Evolutionary conservation across 2,797 vertebrate genomes (phyloP).

Genomic region (Enteromius argenteus): DNA sequence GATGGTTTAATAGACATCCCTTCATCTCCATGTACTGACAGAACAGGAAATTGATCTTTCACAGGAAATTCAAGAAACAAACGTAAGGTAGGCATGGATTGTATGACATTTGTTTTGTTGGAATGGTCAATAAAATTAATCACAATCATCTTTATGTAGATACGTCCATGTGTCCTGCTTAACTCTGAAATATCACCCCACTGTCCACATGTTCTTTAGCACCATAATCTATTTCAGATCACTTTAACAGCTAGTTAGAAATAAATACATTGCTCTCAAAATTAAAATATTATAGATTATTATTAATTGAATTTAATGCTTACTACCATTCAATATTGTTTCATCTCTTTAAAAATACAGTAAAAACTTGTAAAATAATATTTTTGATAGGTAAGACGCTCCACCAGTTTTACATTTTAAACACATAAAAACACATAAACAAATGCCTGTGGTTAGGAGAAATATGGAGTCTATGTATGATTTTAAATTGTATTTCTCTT

Average conservation of each 20-base stretch:
- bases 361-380: background rate
- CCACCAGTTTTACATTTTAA: background rate
- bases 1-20: slow-evolving; percentile 10
- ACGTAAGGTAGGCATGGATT: slow-evolving; percentile 16
- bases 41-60: slow-evolving; percentile 22
- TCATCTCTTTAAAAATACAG: background rate
- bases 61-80: slow-evolving; percentile 28
- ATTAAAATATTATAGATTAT: background rate
- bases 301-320: background rate
- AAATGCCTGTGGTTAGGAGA: background rate
- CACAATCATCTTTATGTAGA: background rate
- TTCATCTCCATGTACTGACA: slow-evolving; percentile 31
- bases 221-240: background rate
- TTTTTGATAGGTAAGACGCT: background rate
- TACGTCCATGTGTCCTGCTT: background rate
- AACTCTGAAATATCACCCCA: background rate
- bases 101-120: slow-evolving; percentile 32
- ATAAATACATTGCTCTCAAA: background rate
- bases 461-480: background rate
- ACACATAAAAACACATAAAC: background rate
- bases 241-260: background rate
- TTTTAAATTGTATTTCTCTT: background rate
- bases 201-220: slow-evolving; percentile 2
- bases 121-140: slow-evolving; percentile 51
- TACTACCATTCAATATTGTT: background rate